Conservation (phyloP, 2,888 invertebrate species). For the Stenodema calcarata region DNA sequence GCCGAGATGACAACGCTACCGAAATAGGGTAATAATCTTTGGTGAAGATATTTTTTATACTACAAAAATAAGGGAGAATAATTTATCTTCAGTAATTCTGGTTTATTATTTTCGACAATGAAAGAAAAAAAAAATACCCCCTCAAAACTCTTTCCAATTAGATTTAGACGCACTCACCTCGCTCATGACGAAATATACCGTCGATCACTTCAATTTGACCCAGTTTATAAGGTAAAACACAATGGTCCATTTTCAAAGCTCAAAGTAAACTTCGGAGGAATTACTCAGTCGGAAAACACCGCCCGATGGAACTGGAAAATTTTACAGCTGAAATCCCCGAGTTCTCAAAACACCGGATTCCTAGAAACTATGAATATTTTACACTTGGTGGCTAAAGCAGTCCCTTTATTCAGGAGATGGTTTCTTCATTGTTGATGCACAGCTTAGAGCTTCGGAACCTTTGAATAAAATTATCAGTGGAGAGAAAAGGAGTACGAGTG, state of each 20-base stretch:
- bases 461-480: conserved; percentile 1
- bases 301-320: background rate
- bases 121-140: too few species aligned
- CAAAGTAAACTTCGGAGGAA: background rate
- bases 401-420: background rate
- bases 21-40: too few species aligned
- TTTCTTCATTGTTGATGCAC: conserved; percentile 13
- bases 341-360: background rate
- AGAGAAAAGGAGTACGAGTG: background rate
- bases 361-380: conserved; percentile 11
- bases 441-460: background rate
- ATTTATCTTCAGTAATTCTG: too few species aligned
- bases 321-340: background rate
- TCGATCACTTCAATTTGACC: too few species aligned
- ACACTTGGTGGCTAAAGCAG: background rate
- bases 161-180: too few species aligned
- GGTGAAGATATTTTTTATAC: too few species aligned
- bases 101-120: too few species aligned
- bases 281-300: background rate
- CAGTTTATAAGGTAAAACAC: background rate
- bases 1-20: too few species aligned
- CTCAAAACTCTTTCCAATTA: too few species aligned
- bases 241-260: background rate
- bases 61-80: too few species aligned
- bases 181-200: too few species aligned